A percentile compares a stretch with the other conserved stretches of the same genome.
phyloP scores from a whole-genome alignment of 2,797 vertebrate genomes.

The Chloroceryle amazona region DNA sequence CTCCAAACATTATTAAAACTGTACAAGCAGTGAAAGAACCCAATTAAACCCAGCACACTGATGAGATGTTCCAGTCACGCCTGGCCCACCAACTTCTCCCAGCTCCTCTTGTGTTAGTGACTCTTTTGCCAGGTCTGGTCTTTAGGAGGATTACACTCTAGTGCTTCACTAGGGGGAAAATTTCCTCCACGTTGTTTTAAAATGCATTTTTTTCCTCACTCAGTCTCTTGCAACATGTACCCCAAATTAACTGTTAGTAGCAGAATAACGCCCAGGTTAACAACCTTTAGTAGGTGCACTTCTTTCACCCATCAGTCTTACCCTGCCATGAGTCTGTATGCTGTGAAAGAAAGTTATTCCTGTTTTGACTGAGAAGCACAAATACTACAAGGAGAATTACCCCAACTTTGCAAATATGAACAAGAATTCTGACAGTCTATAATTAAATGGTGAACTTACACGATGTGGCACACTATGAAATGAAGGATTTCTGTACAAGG shows the following conservation, averaged over 20 bases:
- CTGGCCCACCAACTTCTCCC: slow-evolving; percentile 26
- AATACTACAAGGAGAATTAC: background rate
- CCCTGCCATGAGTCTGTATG: fast-evolving
- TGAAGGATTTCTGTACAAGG: background rate
- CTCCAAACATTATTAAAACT: slow-evolving; percentile 1
- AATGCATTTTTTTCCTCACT: fast-evolving
- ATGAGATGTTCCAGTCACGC: background rate
- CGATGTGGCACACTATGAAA: background rate
- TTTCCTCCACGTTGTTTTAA: background rate
- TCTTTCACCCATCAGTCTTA: background rate
- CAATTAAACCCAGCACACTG: background rate
- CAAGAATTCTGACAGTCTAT: background rate
- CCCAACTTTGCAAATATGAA: background rate
- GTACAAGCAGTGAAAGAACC: background rate
- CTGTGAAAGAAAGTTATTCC: background rate
- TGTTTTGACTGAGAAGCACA: background rate
- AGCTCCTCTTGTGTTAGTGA: background rate
- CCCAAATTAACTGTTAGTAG: background rate
- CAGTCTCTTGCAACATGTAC: fast-evolving
- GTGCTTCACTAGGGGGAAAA: fast-evolving
- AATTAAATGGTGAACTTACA: background rate
- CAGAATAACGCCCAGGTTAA: background rate
- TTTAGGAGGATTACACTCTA: background rate
- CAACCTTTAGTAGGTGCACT: background rate
- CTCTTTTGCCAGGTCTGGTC: background rate